A percentile compares a stretch with the other conserved stretches of the same genome.
Evolutionary conservation across 2,113 vertebrate genomes (phyloP).

Genomic region (Chrysemys picta): DNA sequence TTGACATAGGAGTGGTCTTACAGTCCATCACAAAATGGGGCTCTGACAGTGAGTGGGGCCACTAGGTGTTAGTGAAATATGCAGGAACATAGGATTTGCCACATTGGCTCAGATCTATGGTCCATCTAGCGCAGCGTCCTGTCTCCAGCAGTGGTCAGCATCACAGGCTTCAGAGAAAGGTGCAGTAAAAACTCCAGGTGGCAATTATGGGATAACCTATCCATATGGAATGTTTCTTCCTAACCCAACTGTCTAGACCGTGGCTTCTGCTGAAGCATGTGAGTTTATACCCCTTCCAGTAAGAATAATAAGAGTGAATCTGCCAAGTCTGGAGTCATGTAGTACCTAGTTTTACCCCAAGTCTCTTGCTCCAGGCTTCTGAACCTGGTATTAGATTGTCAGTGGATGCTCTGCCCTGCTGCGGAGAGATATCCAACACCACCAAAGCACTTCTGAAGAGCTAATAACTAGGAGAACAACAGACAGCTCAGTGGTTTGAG

Average conservation of each 20-base stretch:
- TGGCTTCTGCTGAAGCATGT: neutral
- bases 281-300: neutral
- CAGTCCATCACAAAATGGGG: neutral
- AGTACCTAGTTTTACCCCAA: neutral
- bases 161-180: neutral
- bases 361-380: neutral
- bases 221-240: neutral
- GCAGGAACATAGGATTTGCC: neutral
- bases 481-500: too few species aligned
- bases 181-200: neutral
- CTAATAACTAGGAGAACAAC: neutral
- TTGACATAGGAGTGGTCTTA: neutral
- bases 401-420: neutral
- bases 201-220: neutral
- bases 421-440: neutral
- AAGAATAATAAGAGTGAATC: neutral
- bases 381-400: neutral
- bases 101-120: neutral
- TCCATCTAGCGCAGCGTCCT: neutral
- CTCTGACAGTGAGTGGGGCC: neutral
- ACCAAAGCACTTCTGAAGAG: neutral
- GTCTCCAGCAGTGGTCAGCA: accelerated
- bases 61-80: neutral
- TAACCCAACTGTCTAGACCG: neutral
- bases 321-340: too few species aligned